Conservation (phyloP, 1,140 invertebrate species). For the Heliconius himera region DNA sequence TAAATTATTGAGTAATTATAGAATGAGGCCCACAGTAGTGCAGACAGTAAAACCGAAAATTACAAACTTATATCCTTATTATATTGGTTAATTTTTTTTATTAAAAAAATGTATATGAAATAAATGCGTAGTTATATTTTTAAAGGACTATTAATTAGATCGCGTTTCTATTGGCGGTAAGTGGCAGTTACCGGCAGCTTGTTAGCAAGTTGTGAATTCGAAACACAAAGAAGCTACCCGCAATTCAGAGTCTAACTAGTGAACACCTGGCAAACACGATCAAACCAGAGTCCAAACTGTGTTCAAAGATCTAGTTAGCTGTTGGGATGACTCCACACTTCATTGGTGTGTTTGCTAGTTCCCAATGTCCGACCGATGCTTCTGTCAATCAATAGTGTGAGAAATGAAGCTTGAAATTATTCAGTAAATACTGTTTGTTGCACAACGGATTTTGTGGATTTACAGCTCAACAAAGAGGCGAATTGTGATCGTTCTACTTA, state of each 20-base stretch:
- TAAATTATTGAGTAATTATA: background rate
- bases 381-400: conserved; percentile 26
- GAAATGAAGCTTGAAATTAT: background rate
- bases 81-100: background rate
- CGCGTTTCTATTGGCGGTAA: conserved; percentile 32
- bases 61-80: background rate
- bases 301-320: conserved; percentile 77
- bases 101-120: conserved; percentile 2
- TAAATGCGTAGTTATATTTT: conserved; percentile 14
- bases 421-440: background rate
- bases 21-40: background rate
- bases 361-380: conserved; percentile 14
- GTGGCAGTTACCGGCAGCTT: conserved; percentile 64
- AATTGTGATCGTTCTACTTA: background rate
- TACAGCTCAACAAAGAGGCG: background rate
- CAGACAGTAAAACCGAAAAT: background rate
- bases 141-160: conserved; percentile 27
- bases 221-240: conserved; percentile 74
- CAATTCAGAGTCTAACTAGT: conserved; percentile 72
- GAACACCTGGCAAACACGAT: conserved; percentile 67
- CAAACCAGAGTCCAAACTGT: conserved; percentile 69
- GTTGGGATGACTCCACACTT: conserved; percentile 57
- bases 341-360: conserved; percentile 52
- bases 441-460: background rate
- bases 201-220: conserved; percentile 73